Evolutionary conservation across 1,140 invertebrate species (phyloP), one percentile per base, ranked within the genome.

Genomic region (Drosophila kepulauana): DNA sequence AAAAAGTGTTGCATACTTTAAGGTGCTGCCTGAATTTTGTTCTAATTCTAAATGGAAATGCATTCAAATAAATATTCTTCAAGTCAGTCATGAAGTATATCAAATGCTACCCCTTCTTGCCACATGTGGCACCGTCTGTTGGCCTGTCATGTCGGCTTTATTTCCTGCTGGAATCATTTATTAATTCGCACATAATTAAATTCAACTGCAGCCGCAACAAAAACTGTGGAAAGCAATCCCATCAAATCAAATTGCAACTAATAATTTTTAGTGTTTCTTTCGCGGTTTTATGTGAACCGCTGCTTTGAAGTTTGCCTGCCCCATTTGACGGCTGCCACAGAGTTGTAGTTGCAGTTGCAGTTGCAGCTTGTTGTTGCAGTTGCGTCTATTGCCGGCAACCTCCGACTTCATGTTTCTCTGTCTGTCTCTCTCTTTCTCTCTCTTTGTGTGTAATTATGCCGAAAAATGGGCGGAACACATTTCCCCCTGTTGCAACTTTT

Each of bases 181-280:
- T 46, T 62, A 85, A 75, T 89, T 85, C 78, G 78, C 85, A 88
- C 84, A 85, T 88, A 90, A 90, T 85, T 86, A 88, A 88, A 85
- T 78, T 49, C 70, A 81, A 76, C 72, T 33, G 63, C 51, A 41
- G 35, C 67, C 38, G 51, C 49, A 43, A 8, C 6, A 38, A 38
- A 38, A 38, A 48, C 16, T 5, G 45, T 16, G 46, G 57, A 65
- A 62, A 65, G 54, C 72, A 78, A 62, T 56, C 51, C 73, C 71
- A 70, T 68, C 70, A 82, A 79, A 82, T 82, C 68, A 74, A 86
- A 82, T 86, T 82, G 66, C 82, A 82, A 82, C 84, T 82, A 82
- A 86, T 82, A 57, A 69, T 56, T 49, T 65, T 65, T 45, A 65
- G 62, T 56, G 49, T 54, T 54, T 35, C 35, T 8, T 3, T 38